Conservation (phyloP, 2,888 invertebrate species). For the Lottia scabra region DNA sequence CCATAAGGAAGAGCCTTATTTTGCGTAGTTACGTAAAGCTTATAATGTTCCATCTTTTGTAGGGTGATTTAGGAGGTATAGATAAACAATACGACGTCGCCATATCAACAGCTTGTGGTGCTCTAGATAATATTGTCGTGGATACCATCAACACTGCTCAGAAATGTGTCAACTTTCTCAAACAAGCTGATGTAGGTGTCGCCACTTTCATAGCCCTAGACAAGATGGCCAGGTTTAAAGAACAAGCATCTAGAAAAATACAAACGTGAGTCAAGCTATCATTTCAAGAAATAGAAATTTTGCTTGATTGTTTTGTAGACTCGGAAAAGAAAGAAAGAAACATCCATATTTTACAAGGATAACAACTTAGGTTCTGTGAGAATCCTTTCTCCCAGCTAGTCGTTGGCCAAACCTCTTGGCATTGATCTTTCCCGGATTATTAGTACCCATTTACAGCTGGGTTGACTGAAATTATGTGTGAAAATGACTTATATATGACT, state of each 20-base stretch:
- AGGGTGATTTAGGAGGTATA: slow-evolving; percentile 96
- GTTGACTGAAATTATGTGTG: no score
- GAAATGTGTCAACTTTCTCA: slow-evolving; percentile 84
- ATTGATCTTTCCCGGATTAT: no score
- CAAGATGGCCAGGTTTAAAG: slow-evolving; percentile 72
- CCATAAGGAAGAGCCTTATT: no score
- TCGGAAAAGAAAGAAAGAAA: no score
- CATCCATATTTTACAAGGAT: no score
- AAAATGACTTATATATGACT: no score
- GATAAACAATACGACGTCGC: slow-evolving; percentile 94
- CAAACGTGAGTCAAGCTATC: slow-evolving; percentile 53
- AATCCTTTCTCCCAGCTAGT: no score
- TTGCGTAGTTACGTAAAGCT: no score
- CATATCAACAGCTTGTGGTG: slow-evolving; percentile 91
- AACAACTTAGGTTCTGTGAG: no score
- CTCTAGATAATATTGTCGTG: slow-evolving; percentile 89
- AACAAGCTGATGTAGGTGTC: slow-evolving; percentile 82
- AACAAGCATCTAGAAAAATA: slow-evolving; percentile 57
- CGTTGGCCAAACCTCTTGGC: no score
- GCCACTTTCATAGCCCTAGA: slow-evolving; percentile 92
- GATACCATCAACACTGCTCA: slow-evolving; percentile 89
- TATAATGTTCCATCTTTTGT: no score
- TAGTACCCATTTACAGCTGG: no score
- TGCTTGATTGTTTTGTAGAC: background rate
- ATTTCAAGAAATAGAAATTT: background rate